A percentile compares a stretch with the other conserved stretches of the same genome.
phyloP scores from a whole-genome alignment of 2,113 vertebrate species.

The Lepus timidus region DNA sequence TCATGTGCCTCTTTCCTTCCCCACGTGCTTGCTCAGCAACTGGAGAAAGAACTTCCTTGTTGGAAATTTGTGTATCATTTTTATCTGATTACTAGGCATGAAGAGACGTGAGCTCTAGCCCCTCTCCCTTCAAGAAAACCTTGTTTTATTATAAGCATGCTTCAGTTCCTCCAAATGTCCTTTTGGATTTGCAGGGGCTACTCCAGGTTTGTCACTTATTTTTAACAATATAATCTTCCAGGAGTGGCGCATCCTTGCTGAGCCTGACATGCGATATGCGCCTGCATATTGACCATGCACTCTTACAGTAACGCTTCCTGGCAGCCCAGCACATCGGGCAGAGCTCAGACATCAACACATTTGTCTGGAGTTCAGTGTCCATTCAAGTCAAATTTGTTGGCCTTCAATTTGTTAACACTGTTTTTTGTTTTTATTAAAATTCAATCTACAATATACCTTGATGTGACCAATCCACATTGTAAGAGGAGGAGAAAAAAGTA shows the following conservation, averaged over 20 bases:
- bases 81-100: slow-evolving; percentile 84
- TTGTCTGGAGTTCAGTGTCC: slow-evolving; percentile 86
- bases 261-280: slow-evolving; percentile 83
- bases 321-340: slow-evolving; percentile 82
- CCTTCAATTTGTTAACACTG: slow-evolving; percentile 79
- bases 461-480: slow-evolving; percentile 80
- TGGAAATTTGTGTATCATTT: slow-evolving; percentile 81
- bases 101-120: slow-evolving; percentile 53
- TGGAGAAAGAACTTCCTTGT: slow-evolving; percentile 82
- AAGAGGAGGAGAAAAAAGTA: slow-evolving; percentile 72
- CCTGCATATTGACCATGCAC: slow-evolving; percentile 85
- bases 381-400: slow-evolving; percentile 87
- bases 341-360: slow-evolving; percentile 85
- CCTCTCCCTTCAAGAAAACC: slow-evolving; percentile 77
- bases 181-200: slow-evolving; percentile 81
- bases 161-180: slow-evolving; percentile 82
- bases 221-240: slow-evolving; percentile 87
- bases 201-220: slow-evolving; percentile 86
- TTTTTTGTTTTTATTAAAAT: slow-evolving; percentile 83
- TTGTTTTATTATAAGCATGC: slow-evolving; percentile 77
- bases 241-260: slow-evolving; percentile 73
- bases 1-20: slow-evolving; percentile 74
- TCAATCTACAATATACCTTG: slow-evolving; percentile 78
- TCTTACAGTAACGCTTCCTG: slow-evolving; percentile 83
- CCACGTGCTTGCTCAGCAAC: slow-evolving; percentile 72